phyloP scores from a whole-genome alignment of 2,113 vertebrate genomes.

The Nothobranchius furzeri region DNA sequence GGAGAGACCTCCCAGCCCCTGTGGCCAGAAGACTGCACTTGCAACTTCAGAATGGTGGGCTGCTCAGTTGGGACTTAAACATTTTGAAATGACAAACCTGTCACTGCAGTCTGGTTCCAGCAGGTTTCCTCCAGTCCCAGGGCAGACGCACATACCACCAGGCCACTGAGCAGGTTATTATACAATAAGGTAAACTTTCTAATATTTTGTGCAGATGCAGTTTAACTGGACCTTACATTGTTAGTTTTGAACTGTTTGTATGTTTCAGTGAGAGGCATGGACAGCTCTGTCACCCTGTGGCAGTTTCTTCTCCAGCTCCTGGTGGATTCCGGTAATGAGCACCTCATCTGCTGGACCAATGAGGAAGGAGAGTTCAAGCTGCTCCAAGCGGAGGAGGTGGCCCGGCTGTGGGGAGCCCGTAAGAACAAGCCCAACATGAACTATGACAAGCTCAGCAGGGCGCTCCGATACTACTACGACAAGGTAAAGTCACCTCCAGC shows the following conservation, averaged over 20 bases:
- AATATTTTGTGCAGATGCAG: too few species aligned
- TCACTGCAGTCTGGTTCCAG: too few species aligned
- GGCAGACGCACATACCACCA: too few species aligned
- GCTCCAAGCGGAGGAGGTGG: slow-evolving; percentile 96
- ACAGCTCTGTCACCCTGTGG: slow-evolving; percentile 98
- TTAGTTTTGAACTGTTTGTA: background rate
- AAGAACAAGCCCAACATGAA: slow-evolving; percentile 99
- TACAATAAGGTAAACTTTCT: too few species aligned
- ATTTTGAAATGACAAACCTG: too few species aligned
- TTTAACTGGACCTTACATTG: too few species aligned
- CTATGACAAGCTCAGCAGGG: slow-evolving; percentile 97
- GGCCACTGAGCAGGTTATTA: too few species aligned
- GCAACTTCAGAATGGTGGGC: too few species aligned
- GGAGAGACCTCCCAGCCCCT: too few species aligned
- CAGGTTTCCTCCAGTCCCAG: too few species aligned
- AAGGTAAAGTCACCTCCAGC: slow-evolving; percentile 80
- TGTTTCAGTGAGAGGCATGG: slow-evolving; percentile 84
- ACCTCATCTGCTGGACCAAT: slow-evolving; percentile 97
- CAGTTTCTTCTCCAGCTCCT: slow-evolving; percentile 98
- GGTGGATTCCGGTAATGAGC: slow-evolving; percentile 88
- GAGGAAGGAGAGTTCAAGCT: slow-evolving; percentile 96
- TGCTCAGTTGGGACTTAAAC: too few species aligned
- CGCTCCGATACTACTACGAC: slow-evolving; percentile 97
- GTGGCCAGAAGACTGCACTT: too few species aligned
- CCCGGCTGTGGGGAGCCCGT: slow-evolving; percentile 94